Conservation (phyloP, 2,888 invertebrate genomes). For the Drosophila affinis region DNA sequence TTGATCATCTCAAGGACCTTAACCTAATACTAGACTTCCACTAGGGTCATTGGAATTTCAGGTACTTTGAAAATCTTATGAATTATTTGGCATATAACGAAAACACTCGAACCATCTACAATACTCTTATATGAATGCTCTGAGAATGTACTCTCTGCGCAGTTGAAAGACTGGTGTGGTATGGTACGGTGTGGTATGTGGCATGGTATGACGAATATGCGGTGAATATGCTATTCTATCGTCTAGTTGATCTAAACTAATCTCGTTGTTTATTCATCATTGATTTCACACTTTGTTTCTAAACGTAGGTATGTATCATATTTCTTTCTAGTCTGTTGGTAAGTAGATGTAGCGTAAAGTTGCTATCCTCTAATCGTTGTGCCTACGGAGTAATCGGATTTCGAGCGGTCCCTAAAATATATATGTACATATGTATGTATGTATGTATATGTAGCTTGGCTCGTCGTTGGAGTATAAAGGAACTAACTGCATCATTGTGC, state of each 20-base stretch:
- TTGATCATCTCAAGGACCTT: constrained; percentile 56
- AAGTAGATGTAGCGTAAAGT: constrained; percentile 35
- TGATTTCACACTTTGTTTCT: constrained; percentile 46
- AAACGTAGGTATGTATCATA: constrained; percentile 3
- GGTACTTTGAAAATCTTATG: constrained; percentile 78
- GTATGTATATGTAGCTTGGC: constrained; percentile 2
- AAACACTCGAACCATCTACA: constrained; percentile 54
- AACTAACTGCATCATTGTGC: constrained; percentile 36
- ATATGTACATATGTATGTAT: constrained; percentile 1
- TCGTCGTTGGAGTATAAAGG: constrained; percentile 31
- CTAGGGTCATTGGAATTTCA: constrained; percentile 71
- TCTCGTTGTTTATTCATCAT: constrained; percentile 78
- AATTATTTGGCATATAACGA: constrained; percentile 70
- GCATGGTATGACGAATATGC: constrained; percentile 39
- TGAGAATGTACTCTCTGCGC: constrained; percentile 49
- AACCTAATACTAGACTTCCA: constrained; percentile 68
- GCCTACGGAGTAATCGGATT: constrained; percentile 43
- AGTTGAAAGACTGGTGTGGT: constrained; percentile 57
- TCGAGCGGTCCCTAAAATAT: constrained; percentile 20
- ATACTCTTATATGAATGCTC: constrained; percentile 34
- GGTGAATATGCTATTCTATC: constrained; percentile 64
- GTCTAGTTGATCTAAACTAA: constrained; percentile 72
- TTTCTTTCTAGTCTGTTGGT: constrained; percentile 30
- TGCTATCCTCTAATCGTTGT: constrained; percentile 54
- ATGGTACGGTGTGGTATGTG: background rate